Evolutionary conservation across 1,140 invertebrate species (phyloP), one percentile per base, ranked within the genome.

Genomic region (Neuroterus valhalla): DNA sequence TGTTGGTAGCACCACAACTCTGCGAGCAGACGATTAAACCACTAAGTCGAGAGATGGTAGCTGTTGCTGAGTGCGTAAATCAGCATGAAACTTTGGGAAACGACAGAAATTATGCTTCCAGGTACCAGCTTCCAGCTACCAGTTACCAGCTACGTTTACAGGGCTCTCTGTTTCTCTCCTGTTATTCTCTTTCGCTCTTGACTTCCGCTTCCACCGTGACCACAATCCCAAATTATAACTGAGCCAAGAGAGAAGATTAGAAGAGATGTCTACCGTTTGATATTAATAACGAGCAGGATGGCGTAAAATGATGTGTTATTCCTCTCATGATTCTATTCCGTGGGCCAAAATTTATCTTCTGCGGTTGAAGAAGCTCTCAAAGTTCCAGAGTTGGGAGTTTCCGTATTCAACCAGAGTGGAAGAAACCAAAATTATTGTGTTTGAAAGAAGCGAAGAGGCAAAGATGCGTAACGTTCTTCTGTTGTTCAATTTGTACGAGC

Each of bases 11-110:
- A 62, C 55, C 23, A 62, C 55, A 62, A 62, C 55, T 62, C 55
- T 62, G 55, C 55, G 23, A 62, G 55, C 55, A 62, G 55, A 38
- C 55, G 55, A 62, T 62, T 62, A 62, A 62, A 62, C 55, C 55
- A 26, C 55, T 62, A 62, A 62, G 55, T 62, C 55, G 55, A 62
- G 55, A 62, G 55, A 62, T 62, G 55, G 55, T 31, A 23, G 55
- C 55, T 62, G 55, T 62, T 62, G 55, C 55, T 62, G 55, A 62
- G 55, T 62, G 55, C 26, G 23, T 62, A 62, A 62, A 62, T 62
- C 55, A 62, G 23, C 23, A 62, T 31, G 23, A 62, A 62, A 62
- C 55, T 62, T 62, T 38, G 21, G 55, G 15, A 62, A 62, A 62
- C 55, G 55, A 62, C 55, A 62, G 55, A 62, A 62, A 38, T 23